Percentiles rank a stretch among this genome's conserved stretches.
Conservation (phyloP, 2,113 vertebrate genomes). For the Pterocles burchelli region DNA sequence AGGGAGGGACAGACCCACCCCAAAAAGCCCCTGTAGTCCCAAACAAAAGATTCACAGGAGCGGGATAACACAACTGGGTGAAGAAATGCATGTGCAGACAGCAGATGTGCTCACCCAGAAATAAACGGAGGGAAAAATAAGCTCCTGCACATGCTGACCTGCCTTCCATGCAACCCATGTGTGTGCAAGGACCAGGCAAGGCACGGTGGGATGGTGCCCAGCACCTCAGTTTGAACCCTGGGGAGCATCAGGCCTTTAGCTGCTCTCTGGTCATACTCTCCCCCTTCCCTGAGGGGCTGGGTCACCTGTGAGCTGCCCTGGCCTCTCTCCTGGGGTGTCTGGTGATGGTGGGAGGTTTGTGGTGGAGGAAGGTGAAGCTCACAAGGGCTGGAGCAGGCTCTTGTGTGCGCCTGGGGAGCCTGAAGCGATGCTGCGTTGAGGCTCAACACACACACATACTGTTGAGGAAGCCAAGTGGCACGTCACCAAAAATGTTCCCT, state of each 20-base stretch:
- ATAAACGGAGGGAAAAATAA: not conserved
- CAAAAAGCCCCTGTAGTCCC: accelerated
- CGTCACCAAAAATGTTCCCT: not conserved
- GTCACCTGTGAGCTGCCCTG: not conserved
- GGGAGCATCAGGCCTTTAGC: not conserved
- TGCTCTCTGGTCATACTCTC: not conserved
- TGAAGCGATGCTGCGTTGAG: accelerated
- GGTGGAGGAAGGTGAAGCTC: not conserved
- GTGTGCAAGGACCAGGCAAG: accelerated
- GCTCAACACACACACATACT: accelerated
- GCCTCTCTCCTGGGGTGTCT: not conserved
- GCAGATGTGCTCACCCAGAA: not conserved
- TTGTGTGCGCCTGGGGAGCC: accelerated
- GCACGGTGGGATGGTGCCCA: accelerated
- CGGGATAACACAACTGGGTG: not conserved
- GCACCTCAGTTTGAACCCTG: not conserved
- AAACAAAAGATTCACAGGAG: not conserved
- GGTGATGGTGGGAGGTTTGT: not conserved
- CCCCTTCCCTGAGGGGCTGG: not conserved
- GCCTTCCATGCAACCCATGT: too few species aligned
- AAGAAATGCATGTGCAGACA: not conserved
- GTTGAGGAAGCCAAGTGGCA: not conserved
- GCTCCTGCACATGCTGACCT: not conserved
- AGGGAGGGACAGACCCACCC: not conserved
- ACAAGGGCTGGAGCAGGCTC: not conserved